Base-by-base conservation (phyloP, 2,113 vertebrate genomes). In the Strigops habroptila region DNA sequence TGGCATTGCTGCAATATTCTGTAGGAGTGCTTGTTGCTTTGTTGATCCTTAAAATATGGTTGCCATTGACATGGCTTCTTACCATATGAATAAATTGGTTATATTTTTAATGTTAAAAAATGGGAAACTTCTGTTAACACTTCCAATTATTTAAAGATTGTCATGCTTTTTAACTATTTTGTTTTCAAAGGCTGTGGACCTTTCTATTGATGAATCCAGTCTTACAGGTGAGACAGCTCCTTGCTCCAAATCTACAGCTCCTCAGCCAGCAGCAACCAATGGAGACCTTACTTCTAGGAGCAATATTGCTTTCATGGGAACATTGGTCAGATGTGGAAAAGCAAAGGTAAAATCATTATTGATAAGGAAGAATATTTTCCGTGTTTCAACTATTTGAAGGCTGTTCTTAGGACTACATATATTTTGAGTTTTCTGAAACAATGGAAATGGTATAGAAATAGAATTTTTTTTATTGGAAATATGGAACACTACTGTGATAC, bases 261-360 rank as follows among this genome's bases (percentile, higher is more conserved):
- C 97, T 95, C 99, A 99, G 93, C 97, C 97, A 7, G 87, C 98
- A 18, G 96, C 98, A 52, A 95, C 97, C 74, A 99, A 99, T 93
- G 99, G 99, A 44, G 99, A 99, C 96, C 98, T 99, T 33, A 98
- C 99, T 12, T 99, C 99, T n/a, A 98, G 99, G 82, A 98, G 98
- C 96, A 99, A 99, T 97, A 98, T 99, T 85, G 99, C 99, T 94
- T 99, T 99, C 97, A 99, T 99, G 99, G 99, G 99, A n/a, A 99
- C 99, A 0, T 96, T 99, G 92, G 99, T 99, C 95, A 98, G 99
- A 97, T 99, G 99, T 96, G 99, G 99, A 91, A 99, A 99, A 95
- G 99, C 99, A 94, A 99, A 99, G 99, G 99, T 99, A 98, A 93
- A 49, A 60, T 70, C 37, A 10, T 75, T 44, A 13, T 23, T 53